These are phyloP conservation scores for Phaenicophaeus curvirostris DNA, from an alignment of 2,797 vertebrate genomes.

Conservation along the genomic window DNA sequence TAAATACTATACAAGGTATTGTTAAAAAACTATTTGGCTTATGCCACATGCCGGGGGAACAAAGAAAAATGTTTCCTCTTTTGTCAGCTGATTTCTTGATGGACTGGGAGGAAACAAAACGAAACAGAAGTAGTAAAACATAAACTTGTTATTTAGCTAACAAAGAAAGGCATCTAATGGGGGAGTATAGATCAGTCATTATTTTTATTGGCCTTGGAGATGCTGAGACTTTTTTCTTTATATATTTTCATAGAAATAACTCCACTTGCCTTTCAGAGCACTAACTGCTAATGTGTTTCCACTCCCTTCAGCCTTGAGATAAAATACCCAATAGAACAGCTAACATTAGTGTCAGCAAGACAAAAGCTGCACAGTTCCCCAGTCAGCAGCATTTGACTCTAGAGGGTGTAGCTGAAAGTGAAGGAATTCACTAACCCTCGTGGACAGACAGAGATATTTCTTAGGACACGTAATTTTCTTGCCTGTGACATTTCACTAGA, in stretches of 20 bases:
- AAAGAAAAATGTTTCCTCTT: not conserved
- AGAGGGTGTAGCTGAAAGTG: not conserved
- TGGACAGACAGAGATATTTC: not conserved
- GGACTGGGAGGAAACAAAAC: not conserved
- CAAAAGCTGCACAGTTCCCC: not conserved
- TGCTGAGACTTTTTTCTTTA: not conserved
- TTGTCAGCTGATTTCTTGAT: conserved; percentile 30
- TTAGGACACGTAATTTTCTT: not conserved
- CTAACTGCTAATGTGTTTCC: not conserved
- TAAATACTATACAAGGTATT: not conserved
- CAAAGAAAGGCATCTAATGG: not conserved
- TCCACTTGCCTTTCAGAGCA: not conserved
- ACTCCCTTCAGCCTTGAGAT: not conserved
- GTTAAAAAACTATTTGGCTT: not conserved
- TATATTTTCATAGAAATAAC: conserved; percentile 17
- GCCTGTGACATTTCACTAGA: not conserved
- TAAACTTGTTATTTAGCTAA: not conserved
- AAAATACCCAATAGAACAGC: not conserved
- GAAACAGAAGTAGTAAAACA: conserved; percentile 16
- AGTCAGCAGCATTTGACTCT: not conserved
- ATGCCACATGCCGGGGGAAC: not conserved
- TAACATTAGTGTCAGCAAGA: not conserved
- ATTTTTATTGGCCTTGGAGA: conserved; percentile 3
- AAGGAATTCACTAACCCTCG: not conserved
- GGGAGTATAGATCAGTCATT: not conserved